These are phyloP conservation scores for Sus cebifrons DNA, from an alignment of 2,797 vertebrate genomes.

Conservation along the genomic window DNA sequence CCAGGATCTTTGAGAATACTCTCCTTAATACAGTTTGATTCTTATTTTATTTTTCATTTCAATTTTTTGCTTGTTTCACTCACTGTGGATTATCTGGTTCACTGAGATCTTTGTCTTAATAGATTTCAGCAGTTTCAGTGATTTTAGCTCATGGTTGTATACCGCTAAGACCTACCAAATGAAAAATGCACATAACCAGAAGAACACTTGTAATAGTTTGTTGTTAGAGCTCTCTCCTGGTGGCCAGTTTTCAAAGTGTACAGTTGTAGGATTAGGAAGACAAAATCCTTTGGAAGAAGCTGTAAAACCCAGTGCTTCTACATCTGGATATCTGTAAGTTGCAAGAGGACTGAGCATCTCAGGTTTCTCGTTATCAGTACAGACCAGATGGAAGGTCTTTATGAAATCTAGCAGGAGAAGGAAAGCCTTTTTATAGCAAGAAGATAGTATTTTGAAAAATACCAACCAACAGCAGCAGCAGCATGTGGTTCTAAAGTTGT, in stretches of 20 bases:
- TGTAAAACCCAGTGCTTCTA: conserved; percentile 27
- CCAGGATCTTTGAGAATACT: conserved; percentile 56
- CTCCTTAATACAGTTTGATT: background rate
- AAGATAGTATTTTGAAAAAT: conserved; percentile 68
- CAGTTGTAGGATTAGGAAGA: conserved; percentile 55
- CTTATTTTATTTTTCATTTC: conserved; percentile 45
- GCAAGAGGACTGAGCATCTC: conserved; percentile 44
- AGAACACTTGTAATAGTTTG: background rate
- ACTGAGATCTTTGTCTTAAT: background rate
- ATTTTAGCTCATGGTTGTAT: background rate
- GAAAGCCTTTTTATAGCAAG: conserved; percentile 65
- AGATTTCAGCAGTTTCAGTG: background rate
- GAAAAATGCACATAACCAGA: background rate
- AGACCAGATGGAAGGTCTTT: conserved; percentile 67
- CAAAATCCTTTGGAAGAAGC: conserved; percentile 37
- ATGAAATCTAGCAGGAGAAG: conserved; percentile 49
- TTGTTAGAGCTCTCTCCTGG: background rate
- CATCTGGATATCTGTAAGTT: conserved; percentile 46
- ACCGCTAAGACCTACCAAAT: background rate
- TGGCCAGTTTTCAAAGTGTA: background rate
- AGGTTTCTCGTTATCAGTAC: conserved; percentile 65
- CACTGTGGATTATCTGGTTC: background rate
- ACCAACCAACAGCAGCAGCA: background rate
- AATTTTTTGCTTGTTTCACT: background rate
- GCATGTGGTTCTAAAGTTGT: conserved; percentile 8